Base-by-base conservation (phyloP, 64 coral and sea anemone genomes). In the Pocillopora verrucosa region DNA sequence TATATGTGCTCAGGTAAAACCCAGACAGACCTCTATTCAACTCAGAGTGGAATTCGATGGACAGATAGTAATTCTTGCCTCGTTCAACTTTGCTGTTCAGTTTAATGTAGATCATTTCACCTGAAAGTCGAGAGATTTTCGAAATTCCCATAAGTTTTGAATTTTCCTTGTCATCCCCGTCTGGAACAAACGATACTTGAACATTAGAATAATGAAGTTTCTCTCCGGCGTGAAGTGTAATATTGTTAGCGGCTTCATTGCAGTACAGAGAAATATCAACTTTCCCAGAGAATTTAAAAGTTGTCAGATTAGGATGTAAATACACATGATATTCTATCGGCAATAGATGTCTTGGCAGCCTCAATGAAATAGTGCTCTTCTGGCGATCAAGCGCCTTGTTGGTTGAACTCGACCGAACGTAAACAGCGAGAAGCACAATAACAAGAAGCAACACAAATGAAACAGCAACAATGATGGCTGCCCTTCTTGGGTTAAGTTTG, bases 241-340 rank as follows among this genome's bases (percentile, higher is more conserved):
- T 72, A 85, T 85, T 85, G 24, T 72, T 70, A 38, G 64, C 36
- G 35, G 64, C 36, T 72, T 72, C 82, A 85, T 41, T 72, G 65
- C 64, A 70, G 22, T 58, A 57, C 1, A 85, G 65, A 25, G 70
- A 41, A 37, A 72, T 37, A 13, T 85, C 65, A 6, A 85, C 82
- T 13, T 85, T 85, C 1, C 82, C 82, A 0, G 82, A 72, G 34
- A 72, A 85, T 13, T 56, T 72, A 85, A 85, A 85, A 5, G 82
- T 85, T 85, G 82, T 72, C 36, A 85, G 65, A 72, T 85, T 72
- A 72, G 82, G 82, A 85, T 85, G 82, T 57, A 85, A 72, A 85
- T 85, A 58, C 19, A 85, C 82, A n/a, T 16, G 64, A 85, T 85
- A 85, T 57, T 85, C 82, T 63, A 85, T 85, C 37, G 82, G 82